phyloP scores from a whole-genome alignment of 2,888 invertebrate species.

The Esperia sulphurella region DNA sequence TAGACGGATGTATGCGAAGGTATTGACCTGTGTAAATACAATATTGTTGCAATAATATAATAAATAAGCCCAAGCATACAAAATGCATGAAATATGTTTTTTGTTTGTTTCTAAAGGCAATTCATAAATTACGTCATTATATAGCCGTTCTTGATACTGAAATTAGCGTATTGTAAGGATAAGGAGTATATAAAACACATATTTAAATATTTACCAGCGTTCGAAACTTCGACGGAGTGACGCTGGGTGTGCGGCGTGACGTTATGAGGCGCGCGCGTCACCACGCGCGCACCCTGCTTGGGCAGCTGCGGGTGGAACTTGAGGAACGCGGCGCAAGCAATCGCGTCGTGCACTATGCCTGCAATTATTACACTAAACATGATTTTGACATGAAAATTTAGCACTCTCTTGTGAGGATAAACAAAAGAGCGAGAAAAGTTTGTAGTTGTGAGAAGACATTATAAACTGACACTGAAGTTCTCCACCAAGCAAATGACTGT shows the following conservation, averaged over 20 bases:
- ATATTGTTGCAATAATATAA: too few species aligned
- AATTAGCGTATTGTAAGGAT: too few species aligned
- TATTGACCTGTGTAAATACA: conserved; percentile 79
- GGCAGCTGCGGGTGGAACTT: conserved; percentile 94
- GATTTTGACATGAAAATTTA: neutral
- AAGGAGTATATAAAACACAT: neutral
- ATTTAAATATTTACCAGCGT: conserved; percentile 58
- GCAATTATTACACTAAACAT: neutral
- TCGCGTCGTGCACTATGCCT: conserved; percentile 97
- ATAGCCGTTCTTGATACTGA: too few species aligned
- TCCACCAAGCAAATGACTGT: too few species aligned
- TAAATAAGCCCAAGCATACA: too few species aligned
- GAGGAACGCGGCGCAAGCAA: conserved; percentile 97
- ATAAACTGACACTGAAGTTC: too few species aligned
- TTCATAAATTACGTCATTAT: too few species aligned
- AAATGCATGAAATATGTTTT: too few species aligned
- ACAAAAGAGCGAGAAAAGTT: too few species aligned
- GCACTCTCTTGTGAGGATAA: too few species aligned
- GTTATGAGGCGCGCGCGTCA: conserved; percentile 76
- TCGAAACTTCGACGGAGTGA: conserved; percentile 92
- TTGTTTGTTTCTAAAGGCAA: too few species aligned
- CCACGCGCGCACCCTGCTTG: conserved; percentile 86
- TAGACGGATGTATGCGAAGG: conserved; percentile 87
- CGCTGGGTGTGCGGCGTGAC: conserved; percentile 73
- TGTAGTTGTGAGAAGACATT: too few species aligned